Percentiles rank a stretch among this genome's conserved stretches.
phyloP scores from a whole-genome alignment of 2,888 invertebrate species.

The Selenia dentaria region DNA sequence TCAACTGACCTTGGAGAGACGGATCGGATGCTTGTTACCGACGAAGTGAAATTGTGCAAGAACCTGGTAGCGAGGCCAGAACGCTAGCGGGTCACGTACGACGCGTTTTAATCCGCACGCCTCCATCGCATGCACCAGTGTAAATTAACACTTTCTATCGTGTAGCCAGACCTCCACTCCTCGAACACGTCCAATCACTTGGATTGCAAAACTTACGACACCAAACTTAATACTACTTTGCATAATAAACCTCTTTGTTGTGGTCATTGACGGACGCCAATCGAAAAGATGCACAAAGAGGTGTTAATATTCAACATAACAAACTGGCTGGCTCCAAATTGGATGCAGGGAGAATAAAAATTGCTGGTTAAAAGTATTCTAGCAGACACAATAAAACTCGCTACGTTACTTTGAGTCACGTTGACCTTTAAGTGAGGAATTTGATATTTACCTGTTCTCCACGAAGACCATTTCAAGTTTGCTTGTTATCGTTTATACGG shows the following conservation, averaged over 20 bases:
- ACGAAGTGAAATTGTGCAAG: constrained; percentile 49
- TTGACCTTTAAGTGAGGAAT: constrained; percentile 24
- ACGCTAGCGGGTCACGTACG: constrained; percentile 31
- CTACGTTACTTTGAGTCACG: constrained; percentile 29
- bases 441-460: constrained; percentile 18
- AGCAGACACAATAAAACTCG: constrained; percentile 18
- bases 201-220: constrained; percentile 46
- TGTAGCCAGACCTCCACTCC: constrained; percentile 25
- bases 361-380: constrained; percentile 21
- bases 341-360: constrained; percentile 26
- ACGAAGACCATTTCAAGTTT: constrained; percentile 7
- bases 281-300: constrained; percentile 13
- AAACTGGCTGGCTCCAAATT: constrained; percentile 11
- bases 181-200: constrained; percentile 38
- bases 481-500: constrained; percentile 6
- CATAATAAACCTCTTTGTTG: constrained; percentile 32
- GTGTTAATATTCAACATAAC: constrained; percentile 11
- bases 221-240: constrained; percentile 30
- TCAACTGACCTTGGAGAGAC: constrained; percentile 41
- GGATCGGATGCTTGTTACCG: constrained; percentile 36
- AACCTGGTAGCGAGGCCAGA: constrained; percentile 39
- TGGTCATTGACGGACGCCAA: constrained; percentile 12
- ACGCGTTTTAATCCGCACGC: constrained; percentile 49
- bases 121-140: constrained; percentile 34
- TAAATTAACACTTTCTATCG: constrained; percentile 55